A percentile compares a stretch with the other conserved stretches of the same genome.
These are phyloP conservation scores for Noctua janthina DNA, from an alignment of 2,888 invertebrate species.

Conservation along the genomic window DNA sequence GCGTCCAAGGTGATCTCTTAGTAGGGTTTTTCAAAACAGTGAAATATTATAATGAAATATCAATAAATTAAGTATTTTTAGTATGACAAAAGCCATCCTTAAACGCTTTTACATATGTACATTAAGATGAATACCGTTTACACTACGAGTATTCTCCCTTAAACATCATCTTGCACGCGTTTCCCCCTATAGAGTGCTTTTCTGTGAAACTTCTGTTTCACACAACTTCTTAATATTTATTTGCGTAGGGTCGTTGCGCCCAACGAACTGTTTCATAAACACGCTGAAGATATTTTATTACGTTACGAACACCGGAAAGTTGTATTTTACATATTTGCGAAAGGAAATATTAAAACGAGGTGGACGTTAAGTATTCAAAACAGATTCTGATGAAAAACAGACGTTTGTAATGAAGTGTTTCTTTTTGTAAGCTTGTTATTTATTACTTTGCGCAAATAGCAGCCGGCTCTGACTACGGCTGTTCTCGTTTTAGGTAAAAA, in stretches of 20 bases:
- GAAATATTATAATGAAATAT: neutral
- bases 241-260: slow-evolving; percentile 19
- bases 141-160: neutral
- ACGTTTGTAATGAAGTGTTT: slow-evolving; percentile 57
- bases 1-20: neutral
- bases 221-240: slow-evolving; percentile 13
- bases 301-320: slow-evolving; percentile 29
- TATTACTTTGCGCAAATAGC: slow-evolving; percentile 45
- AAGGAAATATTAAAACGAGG: slow-evolving; percentile 49
- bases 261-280: slow-evolving; percentile 20
- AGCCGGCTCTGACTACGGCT: slow-evolving; percentile 1
- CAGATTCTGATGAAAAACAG: slow-evolving; percentile 51
- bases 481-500: slow-evolving; percentile 42
- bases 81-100: neutral
- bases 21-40: neutral
- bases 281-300: slow-evolving; percentile 36
- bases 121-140: neutral
- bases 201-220: neutral
- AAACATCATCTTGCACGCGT: neutral
- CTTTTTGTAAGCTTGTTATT: slow-evolving; percentile 54
- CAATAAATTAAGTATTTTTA: too few relatives aligned
- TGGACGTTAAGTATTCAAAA: slow-evolving; percentile 35
- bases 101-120: neutral
- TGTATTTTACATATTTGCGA: slow-evolving; percentile 35
- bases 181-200: too few relatives aligned